Percentiles rank a stretch among this genome's conserved stretches.
phyloP scores from a whole-genome alignment of 2,888 invertebrate genomes.

The Stegophylla sp. region DNA sequence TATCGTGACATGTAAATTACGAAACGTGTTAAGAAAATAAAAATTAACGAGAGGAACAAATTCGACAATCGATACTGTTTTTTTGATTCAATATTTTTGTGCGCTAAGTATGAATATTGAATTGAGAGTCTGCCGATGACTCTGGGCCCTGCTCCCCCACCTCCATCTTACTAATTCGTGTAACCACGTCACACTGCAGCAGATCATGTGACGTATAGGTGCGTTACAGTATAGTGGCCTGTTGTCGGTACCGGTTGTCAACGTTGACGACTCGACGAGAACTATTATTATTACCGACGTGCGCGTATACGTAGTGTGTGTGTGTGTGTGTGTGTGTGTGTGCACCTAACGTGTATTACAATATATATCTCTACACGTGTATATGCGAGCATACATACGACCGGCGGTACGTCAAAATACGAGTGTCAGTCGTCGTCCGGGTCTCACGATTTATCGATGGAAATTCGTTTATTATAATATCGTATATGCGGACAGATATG shows the following conservation, averaged over 20 bases:
- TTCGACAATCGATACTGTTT: no score
- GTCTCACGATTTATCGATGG: constrained; percentile 17
- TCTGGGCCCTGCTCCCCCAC: no score
- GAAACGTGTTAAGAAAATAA: no score
- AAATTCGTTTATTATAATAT: neutral
- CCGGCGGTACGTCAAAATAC: neutral
- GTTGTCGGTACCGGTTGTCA: neutral
- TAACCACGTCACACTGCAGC: neutral
- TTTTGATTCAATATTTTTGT: no score
- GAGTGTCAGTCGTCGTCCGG: neutral
- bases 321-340: neutral
- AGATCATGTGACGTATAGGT: neutral
- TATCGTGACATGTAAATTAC: no score
- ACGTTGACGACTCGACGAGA: neutral
- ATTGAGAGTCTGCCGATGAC: no score
- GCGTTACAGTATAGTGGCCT: neutral
- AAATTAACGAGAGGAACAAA: no score
- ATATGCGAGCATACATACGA: neutral
- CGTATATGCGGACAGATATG: neutral
- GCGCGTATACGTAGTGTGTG: neutral
- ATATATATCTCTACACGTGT: no score
- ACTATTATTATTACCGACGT: neutral
- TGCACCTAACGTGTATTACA: neutral
- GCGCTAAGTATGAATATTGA: no score
- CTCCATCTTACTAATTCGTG: neutral